A percentile compares a stretch with the other conserved stretches of the same genome.
phyloP scores from a whole-genome alignment of 2,888 invertebrate genomes.

The Aquatica leii region DNA sequence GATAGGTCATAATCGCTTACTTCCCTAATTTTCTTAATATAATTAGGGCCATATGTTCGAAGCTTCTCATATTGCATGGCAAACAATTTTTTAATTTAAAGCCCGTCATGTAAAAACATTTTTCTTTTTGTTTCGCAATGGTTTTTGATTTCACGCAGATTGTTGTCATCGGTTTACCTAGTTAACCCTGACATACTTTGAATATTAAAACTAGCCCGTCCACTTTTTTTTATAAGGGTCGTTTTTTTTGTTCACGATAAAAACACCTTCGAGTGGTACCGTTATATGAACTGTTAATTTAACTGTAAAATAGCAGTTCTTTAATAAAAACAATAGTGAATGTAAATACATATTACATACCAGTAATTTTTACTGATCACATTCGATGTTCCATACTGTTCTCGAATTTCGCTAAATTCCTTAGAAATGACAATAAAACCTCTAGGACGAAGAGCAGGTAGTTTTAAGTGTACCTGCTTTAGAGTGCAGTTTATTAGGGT shows the following conservation, averaged over 20 bases:
- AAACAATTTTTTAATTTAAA: neutral
- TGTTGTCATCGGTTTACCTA: too few relatives aligned
- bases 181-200: neutral
- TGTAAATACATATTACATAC: neutral
- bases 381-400: too few relatives aligned
- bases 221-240: slow-evolving; percentile 1
- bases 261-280: slow-evolving; percentile 3
- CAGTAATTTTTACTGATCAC: too few relatives aligned
- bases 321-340: neutral
- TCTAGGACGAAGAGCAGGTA: slow-evolving; percentile 22
- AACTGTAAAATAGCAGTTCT: slow-evolving; percentile 18
- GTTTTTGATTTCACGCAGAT: neutral
- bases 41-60: slow-evolving; percentile 29
- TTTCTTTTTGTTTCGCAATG: neutral
- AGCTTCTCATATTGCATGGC: neutral
- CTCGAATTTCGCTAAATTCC: slow-evolving; percentile 7
- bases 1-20: slow-evolving; percentile 28
- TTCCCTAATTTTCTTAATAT: slow-evolving; percentile 20
- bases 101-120: neutral
- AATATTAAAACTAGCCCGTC: neutral
- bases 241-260: slow-evolving; percentile 1
- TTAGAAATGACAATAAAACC: slow-evolving; percentile 5
- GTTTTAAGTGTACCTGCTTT: slow-evolving; percentile 25
- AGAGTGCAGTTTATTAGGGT: slow-evolving; percentile 14
- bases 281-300: slow-evolving; percentile 10